Conservation (phyloP, 2,113 vertebrate genomes). For the Geococcyx californianus region DNA sequence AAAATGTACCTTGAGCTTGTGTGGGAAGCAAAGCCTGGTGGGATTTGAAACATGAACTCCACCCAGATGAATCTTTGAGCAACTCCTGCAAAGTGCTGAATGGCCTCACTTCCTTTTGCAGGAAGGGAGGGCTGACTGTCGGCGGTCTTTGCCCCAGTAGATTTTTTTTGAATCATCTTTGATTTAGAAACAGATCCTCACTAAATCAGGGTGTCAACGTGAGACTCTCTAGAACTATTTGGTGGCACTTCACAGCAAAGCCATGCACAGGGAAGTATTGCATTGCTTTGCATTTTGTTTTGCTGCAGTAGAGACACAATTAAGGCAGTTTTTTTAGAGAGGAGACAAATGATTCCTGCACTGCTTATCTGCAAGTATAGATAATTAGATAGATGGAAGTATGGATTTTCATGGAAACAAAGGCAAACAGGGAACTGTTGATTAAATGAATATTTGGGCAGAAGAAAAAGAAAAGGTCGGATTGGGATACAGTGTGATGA, state of each 20-base stretch:
- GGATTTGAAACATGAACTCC: neutral
- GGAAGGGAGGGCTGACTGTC: neutral
- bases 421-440: neutral
- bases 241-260: neutral
- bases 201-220: neutral
- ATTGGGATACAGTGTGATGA: neutral
- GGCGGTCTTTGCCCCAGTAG: neutral
- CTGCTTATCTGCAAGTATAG: neutral
- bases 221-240: neutral
- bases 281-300: neutral
- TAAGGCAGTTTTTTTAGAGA: neutral
- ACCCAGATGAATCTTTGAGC: neutral
- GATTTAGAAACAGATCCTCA: neutral
- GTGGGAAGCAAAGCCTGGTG: neutral
- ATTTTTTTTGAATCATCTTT: neutral
- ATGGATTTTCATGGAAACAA: neutral
- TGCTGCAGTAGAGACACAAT: neutral
- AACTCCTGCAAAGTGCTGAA: conserved; percentile 25
- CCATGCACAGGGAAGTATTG: accelerated
- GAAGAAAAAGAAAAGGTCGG: neutral
- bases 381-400: neutral
- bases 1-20: neutral
- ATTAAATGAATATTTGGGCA: neutral
- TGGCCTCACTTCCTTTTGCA: conserved; percentile 10
- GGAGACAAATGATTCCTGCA: neutral